Evolutionary conservation across 2,888 invertebrate genomes (phyloP), one percentile per base, ranked within the genome.

Genomic region (Hirtodrosophila trivittata): DNA sequence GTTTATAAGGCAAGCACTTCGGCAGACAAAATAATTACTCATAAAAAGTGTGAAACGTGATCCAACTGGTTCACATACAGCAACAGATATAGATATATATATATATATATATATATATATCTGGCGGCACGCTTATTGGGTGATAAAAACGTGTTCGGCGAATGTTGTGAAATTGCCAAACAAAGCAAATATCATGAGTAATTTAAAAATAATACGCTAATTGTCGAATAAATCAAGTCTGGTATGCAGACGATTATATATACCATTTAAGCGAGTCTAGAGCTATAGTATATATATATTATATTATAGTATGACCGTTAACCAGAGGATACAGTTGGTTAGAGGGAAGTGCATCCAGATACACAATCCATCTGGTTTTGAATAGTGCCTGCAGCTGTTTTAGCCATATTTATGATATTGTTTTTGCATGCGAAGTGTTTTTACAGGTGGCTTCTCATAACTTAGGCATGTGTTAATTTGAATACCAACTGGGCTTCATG

Each of bases 71-170:
- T 28, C n/a, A 28, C 9, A 28, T 28, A 9, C n/a, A 28, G 28
- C 1, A 2, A 13, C 8, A 13, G 25, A 33, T 50, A 25, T 12
- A 37, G 30, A 45, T 42, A 28, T 10, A 35, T 21, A 12, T 12
- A 38, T 14, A 39, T 12, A 10, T 7, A 39, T 12, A 10, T 7
- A 16, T 47, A 33, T 18, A 18, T 10, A 7, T 26, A 18, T 37
- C 25, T n/a, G 26, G 8, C 25, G 75, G 67, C 83, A 77, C 77
- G 75, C 65, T 77, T 85, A 46, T 71, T 41, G 60, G 26, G 21
- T 63, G 58, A 58, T 59, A 81, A 69, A 77, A 81, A 73, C 77
- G 77, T 77, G 85, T 28, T 37, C 33, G 16, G 25, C 43, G 41
- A 57, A 39, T 32, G 21, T 67, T 63, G 47, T 38, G 55, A 70